Base-by-base conservation (phyloP, 2,113 vertebrate species). In the Synodontis membranacea region DNA sequence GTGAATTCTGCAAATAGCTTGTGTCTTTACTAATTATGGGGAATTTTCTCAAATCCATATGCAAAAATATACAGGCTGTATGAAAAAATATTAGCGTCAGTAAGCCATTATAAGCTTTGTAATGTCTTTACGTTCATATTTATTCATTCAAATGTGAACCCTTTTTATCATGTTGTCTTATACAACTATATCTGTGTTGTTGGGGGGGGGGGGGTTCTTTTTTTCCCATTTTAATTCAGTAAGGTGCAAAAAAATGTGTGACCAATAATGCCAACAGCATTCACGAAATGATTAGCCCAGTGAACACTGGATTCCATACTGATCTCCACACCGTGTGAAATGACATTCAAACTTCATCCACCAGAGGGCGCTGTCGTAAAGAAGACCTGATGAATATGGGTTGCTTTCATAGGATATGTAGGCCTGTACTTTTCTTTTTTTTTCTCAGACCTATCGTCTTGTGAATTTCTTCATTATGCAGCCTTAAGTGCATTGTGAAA, bases 281-380 rank as follows among this genome's bases (percentile, higher is more conserved):
- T 48, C 6, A 31, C 31, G 17, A 52, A 19, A 31, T 54, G n/a
- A n/a, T 46, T 5, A 58, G 15, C 1, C 28, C 28, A 17, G 46
- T 31, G 2, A 50, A 50, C 31, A 31, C 6, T n/a, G 25, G 46
- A 31, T 50, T 78, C 31, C 12, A 50, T 78, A 2, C 74, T 58
- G 34, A 80, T 34, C 17, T 34, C 31, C 76, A 34, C 54, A 23
- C 17, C 14, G 31, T 48, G 25, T 37, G 50, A 31, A 46, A 75
- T 46, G 50, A 75, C 25, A 39, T 58, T 17, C 31, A 44, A 39
- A 23, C 28, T 15, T 54, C 39, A 19, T 8, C 82, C 84, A 83
- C 86, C 84, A 89, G 88, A 87, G 78, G 68, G 34, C 68, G 74
- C 78, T 85, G 39, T 84, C 31, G 28, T n/a, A 78, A 42, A 34